Evolutionary conservation across 2,888 invertebrate genomes (phyloP).

Genomic region (Hydrotaea diabolus): DNA sequence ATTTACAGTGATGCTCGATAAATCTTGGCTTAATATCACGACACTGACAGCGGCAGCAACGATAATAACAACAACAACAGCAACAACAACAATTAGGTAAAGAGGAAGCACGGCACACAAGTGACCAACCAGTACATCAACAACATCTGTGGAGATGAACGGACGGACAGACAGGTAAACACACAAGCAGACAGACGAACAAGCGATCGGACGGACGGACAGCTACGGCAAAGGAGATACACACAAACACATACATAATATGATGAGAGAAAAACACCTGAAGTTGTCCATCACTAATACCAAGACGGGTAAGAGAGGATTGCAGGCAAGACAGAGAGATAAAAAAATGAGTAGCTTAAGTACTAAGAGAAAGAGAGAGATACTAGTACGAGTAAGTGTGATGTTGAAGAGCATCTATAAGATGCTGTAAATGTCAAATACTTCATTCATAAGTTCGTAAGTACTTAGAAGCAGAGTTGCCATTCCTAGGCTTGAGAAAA

Average conservation of each 20-base stretch:
- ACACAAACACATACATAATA: slow-evolving; percentile 4
- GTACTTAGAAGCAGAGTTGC: not conserved
- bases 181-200: slow-evolving; percentile 3
- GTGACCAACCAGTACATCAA: slow-evolving; percentile 46
- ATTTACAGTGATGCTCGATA: slow-evolving; percentile 23
- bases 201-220: too few relatives aligned
- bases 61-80: slow-evolving; percentile 25
- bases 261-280: not conserved
- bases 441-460: slow-evolving; percentile 64
- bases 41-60: slow-evolving; percentile 18
- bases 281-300: not conserved
- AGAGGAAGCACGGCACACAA: slow-evolving; percentile 48
- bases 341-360: not conserved
- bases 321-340: not conserved
- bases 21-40: slow-evolving; percentile 31
- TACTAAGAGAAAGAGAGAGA: too few relatives aligned
- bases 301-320: not conserved
- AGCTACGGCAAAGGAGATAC: slow-evolving; percentile 20
- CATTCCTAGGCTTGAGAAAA: not conserved
- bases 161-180: slow-evolving; percentile 39
- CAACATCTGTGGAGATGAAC: slow-evolving; percentile 41
- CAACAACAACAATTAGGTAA: slow-evolving; percentile 25
- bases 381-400: slow-evolving; percentile 26
- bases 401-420: slow-evolving; percentile 8
- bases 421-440: slow-evolving; percentile 66